Base-by-base conservation (phyloP, 2,113 vertebrate genomes). In the Pedetes capensis region DNA sequence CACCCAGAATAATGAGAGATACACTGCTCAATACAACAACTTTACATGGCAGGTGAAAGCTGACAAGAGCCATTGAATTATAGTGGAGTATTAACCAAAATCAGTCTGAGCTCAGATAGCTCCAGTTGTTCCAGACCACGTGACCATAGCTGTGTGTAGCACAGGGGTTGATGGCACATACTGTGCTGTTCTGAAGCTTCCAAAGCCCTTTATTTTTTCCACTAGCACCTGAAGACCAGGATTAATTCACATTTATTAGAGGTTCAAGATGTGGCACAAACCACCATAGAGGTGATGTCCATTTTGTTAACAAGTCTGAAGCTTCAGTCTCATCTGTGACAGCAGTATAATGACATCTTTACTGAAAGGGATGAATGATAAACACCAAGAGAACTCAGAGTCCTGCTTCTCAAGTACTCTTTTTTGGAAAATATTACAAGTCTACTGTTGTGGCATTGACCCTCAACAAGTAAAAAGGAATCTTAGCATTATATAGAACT, bases 11-110 rank as follows among this genome's bases (percentile, higher is more conserved):
- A 63, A 69, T 78, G 39, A 75, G 42, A 68, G 25, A 25, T 55
- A 1, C 7, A 2, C n/a, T 53, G 7, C 27, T 44, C n/a, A 55
- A 10, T 20, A 55, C 1, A 14, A 0, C 10, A 57, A 3, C 17
- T 2, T 8, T 14, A 0, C 1, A 1, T 16, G 34, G 12, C 1
- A 69, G 22, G 0, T 1, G 11, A 14, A 72, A 63, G 17, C 37
- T 39, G 37, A 63, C 6, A 11, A n/a, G 22, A 74, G 39, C 14
- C 16, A 37, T 59, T 86, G 39, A 66, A 32, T 42, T 72, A 42
- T 1, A 51, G 4, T 49, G 6, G 59, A 79, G 34, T 3, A 39
- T 66, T 51, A 74, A 39, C 5, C 6, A 11, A 74, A 51, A 68
- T 66, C 53, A 14, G 32, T 53, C 27, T 85, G 12, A 14, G 13